Percentiles rank a stretch among this genome's conserved stretches.
phyloP scores from a whole-genome alignment of 1,140 invertebrate species.

The Drosophila asahinai region DNA sequence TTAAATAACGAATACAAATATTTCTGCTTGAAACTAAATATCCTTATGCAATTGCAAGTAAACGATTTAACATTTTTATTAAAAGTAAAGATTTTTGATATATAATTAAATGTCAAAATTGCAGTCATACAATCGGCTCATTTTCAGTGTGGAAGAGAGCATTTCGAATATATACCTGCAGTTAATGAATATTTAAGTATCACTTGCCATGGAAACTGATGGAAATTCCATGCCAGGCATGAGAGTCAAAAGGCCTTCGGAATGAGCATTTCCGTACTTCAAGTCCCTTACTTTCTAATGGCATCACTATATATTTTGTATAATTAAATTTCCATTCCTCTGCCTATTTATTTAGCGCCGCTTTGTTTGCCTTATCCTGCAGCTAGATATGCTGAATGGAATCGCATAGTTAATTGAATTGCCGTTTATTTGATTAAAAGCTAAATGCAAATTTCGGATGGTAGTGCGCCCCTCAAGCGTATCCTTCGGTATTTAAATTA shows the following conservation, averaged over 20 bases:
- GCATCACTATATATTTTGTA: constrained; percentile 44
- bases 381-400: constrained; percentile 16
- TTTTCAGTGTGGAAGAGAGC: constrained; percentile 15
- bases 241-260: constrained; percentile 18
- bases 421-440: constrained; percentile 34
- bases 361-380: constrained; percentile 28
- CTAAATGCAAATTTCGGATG: constrained; percentile 24
- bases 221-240: constrained; percentile 58
- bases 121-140: neutral
- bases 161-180: constrained; percentile 63
- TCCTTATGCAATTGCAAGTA: too few species aligned
- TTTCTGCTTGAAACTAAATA: too few species aligned
- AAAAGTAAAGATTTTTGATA: neutral
- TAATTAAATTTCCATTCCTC: constrained; percentile 62
- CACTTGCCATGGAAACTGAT: constrained; percentile 63
- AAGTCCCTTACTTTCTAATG: constrained; percentile 30
- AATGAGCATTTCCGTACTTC: constrained; percentile 48
- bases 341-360: constrained; percentile 46
- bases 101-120: neutral
- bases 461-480: constrained; percentile 7
- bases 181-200: constrained; percentile 73
- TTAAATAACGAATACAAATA: too few species aligned
- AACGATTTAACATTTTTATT: too few species aligned
- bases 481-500: constrained; percentile 14
- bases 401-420: constrained; percentile 37